A percentile compares a stretch with the other conserved stretches of the same genome.
phyloP scores from a whole-genome alignment of 2,113 vertebrate species.

The Rhinogobius similis region DNA sequence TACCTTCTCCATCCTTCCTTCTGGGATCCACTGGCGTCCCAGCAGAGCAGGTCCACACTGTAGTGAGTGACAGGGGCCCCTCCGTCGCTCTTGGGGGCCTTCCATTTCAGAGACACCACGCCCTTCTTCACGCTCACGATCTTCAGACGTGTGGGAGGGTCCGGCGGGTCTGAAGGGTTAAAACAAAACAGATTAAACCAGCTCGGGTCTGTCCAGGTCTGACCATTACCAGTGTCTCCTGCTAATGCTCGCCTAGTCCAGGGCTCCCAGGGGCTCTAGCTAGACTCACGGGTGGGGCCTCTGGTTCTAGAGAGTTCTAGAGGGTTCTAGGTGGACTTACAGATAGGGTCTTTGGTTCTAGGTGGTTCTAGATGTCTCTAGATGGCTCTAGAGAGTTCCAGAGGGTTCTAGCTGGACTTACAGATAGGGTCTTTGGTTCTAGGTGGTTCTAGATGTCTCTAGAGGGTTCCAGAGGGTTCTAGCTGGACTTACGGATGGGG shows the following conservation, averaged over 20 bases:
- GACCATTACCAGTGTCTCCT: too few relatives aligned
- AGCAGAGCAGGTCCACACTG: conserved; percentile 91
- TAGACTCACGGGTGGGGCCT: conserved; percentile 88
- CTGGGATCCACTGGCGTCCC: conserved; percentile 87
- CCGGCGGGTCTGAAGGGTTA: conserved; percentile 86
- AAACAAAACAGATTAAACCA: too few relatives aligned
- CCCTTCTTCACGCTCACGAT: conserved; percentile 88
- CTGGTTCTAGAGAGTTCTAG: conserved; percentile 84
- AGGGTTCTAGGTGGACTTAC: conserved; percentile 29
- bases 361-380: too few relatives aligned
- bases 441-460: too few relatives aligned
- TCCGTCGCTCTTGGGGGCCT: conserved; percentile 93
- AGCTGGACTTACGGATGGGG: too few relatives aligned
- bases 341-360: too few relatives aligned
- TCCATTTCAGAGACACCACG: conserved; percentile 89
- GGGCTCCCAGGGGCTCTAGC: too few relatives aligned
- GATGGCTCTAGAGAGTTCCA: too few relatives aligned
- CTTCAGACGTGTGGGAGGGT: conserved; percentile 93
- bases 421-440: too few relatives aligned
- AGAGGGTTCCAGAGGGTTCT: too few relatives aligned
- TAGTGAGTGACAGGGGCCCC: conserved; percentile 97
- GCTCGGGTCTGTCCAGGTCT: too few relatives aligned
- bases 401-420: background rate
- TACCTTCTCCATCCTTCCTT: conserved; percentile 91
- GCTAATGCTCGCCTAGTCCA: too few relatives aligned